phyloP scores from a whole-genome alignment of 2,888 invertebrate genomes.

The Heliconius cydno region DNA sequence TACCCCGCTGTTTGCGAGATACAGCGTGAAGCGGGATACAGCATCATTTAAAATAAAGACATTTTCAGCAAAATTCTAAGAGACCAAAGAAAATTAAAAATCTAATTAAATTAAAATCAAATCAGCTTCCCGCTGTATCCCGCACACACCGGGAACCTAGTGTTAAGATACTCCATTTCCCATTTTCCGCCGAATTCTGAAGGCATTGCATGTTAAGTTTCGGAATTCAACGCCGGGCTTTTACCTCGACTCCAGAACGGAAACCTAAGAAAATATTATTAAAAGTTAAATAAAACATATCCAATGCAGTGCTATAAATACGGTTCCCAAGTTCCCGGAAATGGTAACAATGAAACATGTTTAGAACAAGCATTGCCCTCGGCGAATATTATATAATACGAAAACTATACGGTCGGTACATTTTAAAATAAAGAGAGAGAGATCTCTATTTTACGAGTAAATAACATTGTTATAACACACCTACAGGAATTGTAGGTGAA shows the following conservation, averaged over 20 bases:
- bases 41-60: not conserved
- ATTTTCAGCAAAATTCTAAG: not conserved
- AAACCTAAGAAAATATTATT: constrained; percentile 29
- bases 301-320: constrained; percentile 40
- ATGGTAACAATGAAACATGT: constrained; percentile 44
- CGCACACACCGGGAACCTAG: too few relatives aligned
- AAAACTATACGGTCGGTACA: constrained; percentile 30
- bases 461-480: not conserved
- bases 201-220: too few relatives aligned
- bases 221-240: too few relatives aligned
- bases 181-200: too few relatives aligned
- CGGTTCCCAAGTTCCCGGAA: constrained; percentile 37
- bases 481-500: not conserved
- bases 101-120: too few relatives aligned
- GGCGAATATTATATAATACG: constrained; percentile 41
- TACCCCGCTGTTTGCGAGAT: too few relatives aligned
- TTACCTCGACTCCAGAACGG: too few relatives aligned
- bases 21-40: too few relatives aligned
- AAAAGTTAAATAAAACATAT: constrained; percentile 34
- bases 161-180: too few relatives aligned
- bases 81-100: too few relatives aligned
- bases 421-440: constrained; percentile 27
- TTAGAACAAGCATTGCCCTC: constrained; percentile 38
- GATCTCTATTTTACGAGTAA: not conserved
- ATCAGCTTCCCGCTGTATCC: too few relatives aligned